Evolutionary conservation across 2,797 vertebrate species (phyloP), one percentile per base, ranked within the genome.

Genomic region (Notolabrus celidotus): DNA sequence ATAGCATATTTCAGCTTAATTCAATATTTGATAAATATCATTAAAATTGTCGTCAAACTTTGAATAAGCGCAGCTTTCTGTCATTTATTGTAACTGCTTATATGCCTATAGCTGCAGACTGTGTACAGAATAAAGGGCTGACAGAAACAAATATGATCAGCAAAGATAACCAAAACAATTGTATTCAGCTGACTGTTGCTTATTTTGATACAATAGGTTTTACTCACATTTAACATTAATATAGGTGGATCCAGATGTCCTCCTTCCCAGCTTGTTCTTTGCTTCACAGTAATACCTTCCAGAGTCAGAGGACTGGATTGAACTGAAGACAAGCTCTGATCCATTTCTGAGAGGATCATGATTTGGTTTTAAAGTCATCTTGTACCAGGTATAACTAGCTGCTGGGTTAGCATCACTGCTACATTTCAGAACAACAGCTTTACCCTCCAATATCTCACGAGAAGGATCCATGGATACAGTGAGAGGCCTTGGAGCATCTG

Each of bases 211-310:
- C 27, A 6, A 27, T 6, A 3, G 3, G 11, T 34, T 34, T 36
- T 3, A 36, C 80, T 76, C 51, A 86, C 83, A 76, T 61, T 34
- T 71, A 7, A 83, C 74, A 20, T 61, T 0, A n/a, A 71, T 16
- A 3, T 0, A 0, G 53, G 68, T 7, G 4, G 1, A 0, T 5
- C 25, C 0, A 51, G 71, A 69, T 7, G 0, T 22, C 0, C 0
- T 39, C 8, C 0, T 7, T 34, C 34, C 34, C 8, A 11, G 10
- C 2, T 36, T 3, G 34, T 36, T 36, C 34, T 36, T 11, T 2
- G 71, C 75, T 43, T 5, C 10, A 47, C 87, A 86, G 43, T 33
- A 27, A 72, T 83, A 86, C 9, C 29, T 1, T 72, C 77, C 82
- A 23, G 56, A 70, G 51, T 77, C 58, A 16, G 54, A 58, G 41